Evolutionary conservation across 2,888 invertebrate genomes (phyloP), one percentile per base, ranked within the genome.

Genomic region (Melitaea athalia): DNA sequence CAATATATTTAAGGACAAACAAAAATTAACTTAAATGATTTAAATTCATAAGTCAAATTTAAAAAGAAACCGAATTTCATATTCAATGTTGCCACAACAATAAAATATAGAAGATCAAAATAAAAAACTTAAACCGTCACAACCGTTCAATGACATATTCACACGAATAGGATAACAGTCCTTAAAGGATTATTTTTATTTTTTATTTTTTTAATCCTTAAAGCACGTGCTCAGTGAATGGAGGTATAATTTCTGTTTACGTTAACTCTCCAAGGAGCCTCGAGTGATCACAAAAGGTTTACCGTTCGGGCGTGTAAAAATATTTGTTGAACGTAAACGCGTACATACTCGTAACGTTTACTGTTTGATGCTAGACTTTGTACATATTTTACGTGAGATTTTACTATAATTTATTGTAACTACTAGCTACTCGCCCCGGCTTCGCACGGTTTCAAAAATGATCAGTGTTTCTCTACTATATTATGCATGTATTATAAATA

Each of bases 231-330:
- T 71, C 70, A 64, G 68, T 91, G 88, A 92, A 92, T 91, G 86
- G 87, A 79, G 85, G 81, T 83, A 84, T 91, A 87, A 91, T 91
- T 91, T 86, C 76, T 92, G 84, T 92, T 92, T 89, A 91, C 86
- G 84, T 86, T 87, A 82, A 81, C 85, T 85, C 84, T 85, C 78
- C 74, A 86, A 91, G 89, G 90, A 88, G 78, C 71, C 75, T 86
- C 80, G 77, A 85, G 84, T 81, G 79, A 80, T 76, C 78, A 72
- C 72, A 84, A 85, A 80, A 79, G 79, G 79, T 82, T 83, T 83
- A 87, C 87, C 85, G 86, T 85, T 88, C 77, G 76, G 79, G 74
- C 75, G 77, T 79, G 75, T 79, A 76, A 82, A 79, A 87, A 85
- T 83, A 85, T 88, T 89, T 84, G 83, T 78, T 75, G 77, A 82